Conservation (phyloP, 1,140 invertebrate genomes). For the Drosophila pallidifrons region DNA sequence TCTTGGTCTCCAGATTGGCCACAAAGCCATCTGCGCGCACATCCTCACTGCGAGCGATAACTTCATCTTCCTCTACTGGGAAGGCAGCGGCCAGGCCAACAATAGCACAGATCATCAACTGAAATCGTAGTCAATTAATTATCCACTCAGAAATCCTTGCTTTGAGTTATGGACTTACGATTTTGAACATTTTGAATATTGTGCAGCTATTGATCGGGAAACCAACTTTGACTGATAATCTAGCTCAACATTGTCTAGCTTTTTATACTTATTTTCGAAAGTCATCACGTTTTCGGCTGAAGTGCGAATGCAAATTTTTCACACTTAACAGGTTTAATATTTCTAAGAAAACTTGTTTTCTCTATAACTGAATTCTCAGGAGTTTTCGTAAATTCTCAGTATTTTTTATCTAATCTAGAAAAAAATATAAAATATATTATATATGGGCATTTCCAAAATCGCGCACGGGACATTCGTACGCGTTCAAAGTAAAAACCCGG, state of each 20-base stretch:
- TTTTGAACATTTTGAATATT: conserved; percentile 69
- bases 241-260: conserved; percentile 2
- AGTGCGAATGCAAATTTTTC: too few species aligned
- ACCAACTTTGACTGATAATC: conserved; percentile 69
- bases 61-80: conserved; percentile 46
- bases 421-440: too few species aligned
- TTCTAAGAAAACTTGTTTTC: too few species aligned
- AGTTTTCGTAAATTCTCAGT: too few species aligned
- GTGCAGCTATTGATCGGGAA: conserved; percentile 49
- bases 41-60: conserved; percentile 31
- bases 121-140: not conserved
- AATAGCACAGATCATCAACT: conserved; percentile 63
- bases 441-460: too few species aligned
- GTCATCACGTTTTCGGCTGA: not conserved
- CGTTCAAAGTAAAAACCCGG: too few species aligned
- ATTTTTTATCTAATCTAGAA: not conserved
- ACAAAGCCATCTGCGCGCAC: conserved; percentile 62
- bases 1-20: conserved; percentile 85
- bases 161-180: conserved; percentile 57
- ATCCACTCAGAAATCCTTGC: too few species aligned
- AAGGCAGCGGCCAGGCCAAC: conserved; percentile 55
- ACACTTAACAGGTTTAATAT: too few species aligned
- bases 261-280: conserved; percentile 51
- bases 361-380: too few species aligned
- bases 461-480: too few species aligned